Evolutionary conservation across 2,888 invertebrate genomes (phyloP).

Genomic region (Phrixothrix hirtus): DNA sequence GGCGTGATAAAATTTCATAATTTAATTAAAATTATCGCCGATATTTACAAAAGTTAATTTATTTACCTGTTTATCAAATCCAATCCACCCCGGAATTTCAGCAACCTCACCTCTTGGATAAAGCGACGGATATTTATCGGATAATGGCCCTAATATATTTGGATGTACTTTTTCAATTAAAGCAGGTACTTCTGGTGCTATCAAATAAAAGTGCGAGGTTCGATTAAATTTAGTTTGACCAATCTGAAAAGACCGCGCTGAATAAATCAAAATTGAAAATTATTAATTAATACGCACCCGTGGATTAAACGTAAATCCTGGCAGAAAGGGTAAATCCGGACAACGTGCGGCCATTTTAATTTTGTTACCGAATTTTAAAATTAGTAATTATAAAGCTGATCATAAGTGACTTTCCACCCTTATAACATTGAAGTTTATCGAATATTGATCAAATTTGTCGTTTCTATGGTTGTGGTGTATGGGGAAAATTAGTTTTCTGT

Average conservation of each 20-base stretch:
- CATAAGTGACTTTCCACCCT: neutral
- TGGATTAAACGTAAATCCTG: conserved; percentile 70
- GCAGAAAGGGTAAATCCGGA: conserved; percentile 72
- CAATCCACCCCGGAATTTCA: conserved; percentile 82
- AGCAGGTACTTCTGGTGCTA: conserved; percentile 62
- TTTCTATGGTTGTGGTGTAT: neutral
- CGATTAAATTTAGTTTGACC: conserved; percentile 65
- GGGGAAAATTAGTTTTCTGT: too few relatives aligned
- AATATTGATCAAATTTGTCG: neutral
- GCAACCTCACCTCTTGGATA: conserved; percentile 76
- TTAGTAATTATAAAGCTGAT: too few relatives aligned
- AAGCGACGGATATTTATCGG: conserved; percentile 67
- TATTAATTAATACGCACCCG: conserved; percentile 65
- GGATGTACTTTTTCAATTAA: conserved; percentile 66
- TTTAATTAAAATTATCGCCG: too few relatives aligned
- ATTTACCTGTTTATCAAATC: conserved; percentile 84
- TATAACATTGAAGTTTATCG: neutral
- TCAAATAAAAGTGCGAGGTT: conserved; percentile 60
- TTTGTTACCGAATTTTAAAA: conserved; percentile 3
- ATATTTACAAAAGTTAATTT: neutral
- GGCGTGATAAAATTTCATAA: too few relatives aligned
- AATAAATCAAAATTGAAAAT: too few relatives aligned
- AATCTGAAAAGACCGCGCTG: conserved; percentile 63
- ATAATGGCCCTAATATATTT: conserved; percentile 62
- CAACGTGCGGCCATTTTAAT: conserved; percentile 55